Percentiles rank a stretch among this genome's conserved stretches.
Evolutionary conservation across 30 jellyfish, hydroid and myxozoan genomes (phyloP).

Genomic region (Cassiopea andromeda): DNA sequence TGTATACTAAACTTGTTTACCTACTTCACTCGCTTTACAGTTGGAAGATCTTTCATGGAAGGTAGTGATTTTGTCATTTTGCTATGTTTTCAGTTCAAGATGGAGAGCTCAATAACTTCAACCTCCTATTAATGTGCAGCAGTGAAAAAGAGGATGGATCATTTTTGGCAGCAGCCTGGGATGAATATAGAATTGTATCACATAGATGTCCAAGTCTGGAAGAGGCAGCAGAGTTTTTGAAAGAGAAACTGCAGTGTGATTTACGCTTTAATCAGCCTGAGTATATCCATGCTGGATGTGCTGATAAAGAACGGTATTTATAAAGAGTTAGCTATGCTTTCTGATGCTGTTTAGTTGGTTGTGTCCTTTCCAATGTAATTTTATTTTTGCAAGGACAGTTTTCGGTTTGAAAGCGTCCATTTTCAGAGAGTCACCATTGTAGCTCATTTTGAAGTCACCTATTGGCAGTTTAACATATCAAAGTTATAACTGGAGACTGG

Average conservation of each 20-base stretch:
- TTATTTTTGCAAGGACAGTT: no score
- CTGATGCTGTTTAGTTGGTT: no score
- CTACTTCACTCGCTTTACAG: no score
- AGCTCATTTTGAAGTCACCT: no score
- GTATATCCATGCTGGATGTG: slow-evolving; percentile 38
- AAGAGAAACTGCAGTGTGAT: slow-evolving; percentile 1
- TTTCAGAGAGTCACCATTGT: no score
- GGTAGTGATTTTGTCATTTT: no score
- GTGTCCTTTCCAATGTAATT: no score
- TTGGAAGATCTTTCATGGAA: no score
- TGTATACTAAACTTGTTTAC: no score
- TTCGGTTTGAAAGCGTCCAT: no score
- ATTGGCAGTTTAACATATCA: no score
- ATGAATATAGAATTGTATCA: slow-evolving; percentile 47
- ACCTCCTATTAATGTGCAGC: slow-evolving; percentile 63
- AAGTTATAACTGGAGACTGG: no score
- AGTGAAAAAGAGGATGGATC: slow-evolving; percentile 78
- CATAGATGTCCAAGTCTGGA: slow-evolving; percentile 25
- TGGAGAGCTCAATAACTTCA: background rate
- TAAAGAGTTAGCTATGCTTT: background rate
- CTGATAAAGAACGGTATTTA: slow-evolving; percentile 61
- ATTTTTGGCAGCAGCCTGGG: slow-evolving; percentile 72
- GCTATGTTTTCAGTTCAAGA: background rate
- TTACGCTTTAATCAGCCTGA: background rate
- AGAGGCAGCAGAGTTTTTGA: slow-evolving; percentile 4